A percentile compares a stretch with the other conserved stretches of the same genome.
These are phyloP conservation scores for Sturnira hondurensis DNA, from an alignment of 2,113 vertebrate species.

Conservation along the genomic window DNA sequence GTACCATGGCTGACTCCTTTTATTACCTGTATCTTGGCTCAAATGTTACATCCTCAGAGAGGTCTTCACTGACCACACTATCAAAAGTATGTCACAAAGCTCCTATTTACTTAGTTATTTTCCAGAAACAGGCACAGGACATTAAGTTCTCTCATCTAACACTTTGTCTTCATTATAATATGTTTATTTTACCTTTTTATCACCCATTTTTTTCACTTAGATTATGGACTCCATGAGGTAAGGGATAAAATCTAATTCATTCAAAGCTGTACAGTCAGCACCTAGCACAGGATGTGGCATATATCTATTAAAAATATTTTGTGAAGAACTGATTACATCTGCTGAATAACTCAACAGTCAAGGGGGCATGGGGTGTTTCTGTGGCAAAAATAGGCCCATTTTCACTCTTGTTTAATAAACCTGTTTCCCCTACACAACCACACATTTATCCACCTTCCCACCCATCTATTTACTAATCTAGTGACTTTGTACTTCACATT, in stretches of 20 bases:
- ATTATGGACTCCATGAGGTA: not conserved
- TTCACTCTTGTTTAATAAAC: not conserved
- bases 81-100: not conserved
- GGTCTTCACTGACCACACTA: not conserved
- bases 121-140: not conserved
- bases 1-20: not conserved
- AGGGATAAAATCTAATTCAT: conserved; percentile 28
- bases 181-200: not conserved
- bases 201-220: not conserved
- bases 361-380: not conserved
- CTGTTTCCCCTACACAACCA: not conserved
- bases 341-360: not conserved
- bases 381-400: not conserved
- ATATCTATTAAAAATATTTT: not conserved
- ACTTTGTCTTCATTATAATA: not conserved
- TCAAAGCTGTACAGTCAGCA: not conserved
- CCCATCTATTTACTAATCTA: not conserved
- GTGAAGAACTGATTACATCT: not conserved
- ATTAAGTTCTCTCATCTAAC: not conserved
- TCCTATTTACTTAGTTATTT: not conserved
- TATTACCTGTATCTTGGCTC: not conserved
- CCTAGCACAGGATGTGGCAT: not conserved
- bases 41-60: not conserved
- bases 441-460: not conserved
- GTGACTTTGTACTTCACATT: conserved; percentile 7